Base-by-base conservation (phyloP, 2,888 invertebrate genomes). In the Rhagophthalmus giganteus region DNA sequence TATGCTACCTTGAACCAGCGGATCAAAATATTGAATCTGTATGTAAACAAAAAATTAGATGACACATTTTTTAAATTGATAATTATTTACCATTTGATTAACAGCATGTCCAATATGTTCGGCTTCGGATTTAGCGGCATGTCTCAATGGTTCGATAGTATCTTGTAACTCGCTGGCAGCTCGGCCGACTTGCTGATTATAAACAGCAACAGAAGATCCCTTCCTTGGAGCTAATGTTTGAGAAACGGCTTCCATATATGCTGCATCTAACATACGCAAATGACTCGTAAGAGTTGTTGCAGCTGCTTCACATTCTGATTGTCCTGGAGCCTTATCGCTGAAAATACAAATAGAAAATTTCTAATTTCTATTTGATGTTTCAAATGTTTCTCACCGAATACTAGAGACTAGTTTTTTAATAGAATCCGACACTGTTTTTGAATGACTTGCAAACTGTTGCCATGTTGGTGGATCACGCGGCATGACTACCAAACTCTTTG, bases 301-400 rank as follows among this genome's bases (percentile, higher is more conserved):
- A 0, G 91, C 92, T 0, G 82, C 80, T 32, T 91, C 88, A 72
- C 98, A 95, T 73, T 99, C 98, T 2, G 87, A 85, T 73, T 97
- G 96, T 0, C 98, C 98, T 0, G 98, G 98, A 0, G 97, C 95
- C 65, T 92, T 92, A 69, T 96, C 96, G 40, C 91, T 88, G 67
- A 1, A 50, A 58, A 20, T 39, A 30, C 11, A 26, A 31, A 14
- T 11, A 40, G 33, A 34, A 13, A 24, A 26, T 37, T 25, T 14
- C 16, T 35, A 27, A 5, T 27, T 9, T 15, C n/a, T n/a, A n/a
- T n/a, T n/a, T n/a, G n/a, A n/a, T n/a, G n/a, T n/a, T n/a, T n/a
- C 37, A 32, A 14, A 41, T 28, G 35, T 27, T 10, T 60, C 69
- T 63, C 69, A 87, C 82, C 90, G 85, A 63, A 97, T 94, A 57